Evolutionary conservation across 2,888 invertebrate species (phyloP), one percentile per base, ranked within the genome.

Genomic region (Noctua pronuba): DNA sequence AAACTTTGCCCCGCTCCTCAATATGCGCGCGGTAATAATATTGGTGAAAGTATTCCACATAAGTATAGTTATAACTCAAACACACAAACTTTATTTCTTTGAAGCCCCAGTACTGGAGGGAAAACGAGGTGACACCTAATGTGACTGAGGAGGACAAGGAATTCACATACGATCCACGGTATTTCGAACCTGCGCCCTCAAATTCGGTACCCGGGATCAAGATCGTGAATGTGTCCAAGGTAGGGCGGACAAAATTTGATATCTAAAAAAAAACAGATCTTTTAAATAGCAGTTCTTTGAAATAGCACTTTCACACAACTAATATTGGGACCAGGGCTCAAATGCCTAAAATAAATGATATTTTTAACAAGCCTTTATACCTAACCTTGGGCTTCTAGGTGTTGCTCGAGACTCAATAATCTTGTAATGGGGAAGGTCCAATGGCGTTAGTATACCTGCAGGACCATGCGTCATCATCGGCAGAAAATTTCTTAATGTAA

Each of bases 161-260:
- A 31, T 13, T n/a, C 10, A 64, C 73, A 0, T 46, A 69, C 1
- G 92, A 89, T 21, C 68, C 70, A 16, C 84, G 77, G 41, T 92
- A 77, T 81, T 92, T 92, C 41, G 92, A 96, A 82, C 79, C 89
- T 0, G 81, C 92, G 0, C 92, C 93, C 0, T 70, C 82, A 0
- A 74, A 93, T 49, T 69, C 91, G 46, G 90, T 92, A 10, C 90
- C 91, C 2, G 97, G 97, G 2, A 94, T 97, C 75, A 92, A 88
- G 73, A 90, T 96, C 49, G 87, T 90, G 11, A 93, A 95, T 64
- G 94, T 96, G 16, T 92, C 93, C 4, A 95, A 96, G 92, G 95
- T 96, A 70, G 64, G 46, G 16, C n/a, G n/a, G n/a, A n/a, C n/a
- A n/a, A n/a, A n/a, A n/a, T n/a, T n/a, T n/a, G n/a, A n/a, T n/a